Conservation (phyloP, 2,113 vertebrate species). For the Merops nubicus region DNA sequence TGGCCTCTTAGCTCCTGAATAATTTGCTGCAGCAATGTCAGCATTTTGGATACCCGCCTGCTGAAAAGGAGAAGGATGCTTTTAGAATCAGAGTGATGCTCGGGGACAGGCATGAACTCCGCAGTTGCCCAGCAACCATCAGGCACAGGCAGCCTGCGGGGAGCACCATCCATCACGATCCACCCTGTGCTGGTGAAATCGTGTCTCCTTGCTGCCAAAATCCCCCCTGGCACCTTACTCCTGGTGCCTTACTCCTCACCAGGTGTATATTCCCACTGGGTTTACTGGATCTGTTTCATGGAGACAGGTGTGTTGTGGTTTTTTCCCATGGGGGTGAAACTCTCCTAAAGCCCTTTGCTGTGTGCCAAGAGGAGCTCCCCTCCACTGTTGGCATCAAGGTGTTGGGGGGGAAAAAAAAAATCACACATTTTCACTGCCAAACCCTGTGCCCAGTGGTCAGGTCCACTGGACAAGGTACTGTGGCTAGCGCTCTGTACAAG, state of each 20-base stretch:
- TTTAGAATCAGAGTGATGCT: background rate
- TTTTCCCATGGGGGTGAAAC: background rate
- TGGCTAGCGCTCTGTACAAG: background rate
- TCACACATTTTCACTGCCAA: background rate
- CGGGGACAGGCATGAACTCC: background rate
- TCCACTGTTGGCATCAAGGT: background rate
- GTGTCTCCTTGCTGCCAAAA: background rate
- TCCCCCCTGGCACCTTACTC: background rate
- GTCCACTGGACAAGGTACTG: background rate
- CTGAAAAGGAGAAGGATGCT: background rate
- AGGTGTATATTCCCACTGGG: background rate
- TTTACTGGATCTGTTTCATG: background rate
- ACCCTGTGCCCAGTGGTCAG: accelerated
- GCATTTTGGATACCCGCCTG: constrained; percentile 11
- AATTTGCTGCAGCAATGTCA: background rate
- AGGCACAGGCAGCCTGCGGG: background rate
- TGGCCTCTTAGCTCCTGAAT: background rate
- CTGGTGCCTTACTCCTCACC: background rate
- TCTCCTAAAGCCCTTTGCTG: background rate
- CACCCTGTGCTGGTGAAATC: background rate
- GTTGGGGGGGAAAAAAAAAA: background rate
- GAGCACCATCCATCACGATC: background rate
- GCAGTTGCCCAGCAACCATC: constrained; percentile 62
- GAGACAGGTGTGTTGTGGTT: background rate
- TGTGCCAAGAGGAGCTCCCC: background rate